Conservation (phyloP, 2,888 invertebrate species). For the Hecatera dysodea region DNA sequence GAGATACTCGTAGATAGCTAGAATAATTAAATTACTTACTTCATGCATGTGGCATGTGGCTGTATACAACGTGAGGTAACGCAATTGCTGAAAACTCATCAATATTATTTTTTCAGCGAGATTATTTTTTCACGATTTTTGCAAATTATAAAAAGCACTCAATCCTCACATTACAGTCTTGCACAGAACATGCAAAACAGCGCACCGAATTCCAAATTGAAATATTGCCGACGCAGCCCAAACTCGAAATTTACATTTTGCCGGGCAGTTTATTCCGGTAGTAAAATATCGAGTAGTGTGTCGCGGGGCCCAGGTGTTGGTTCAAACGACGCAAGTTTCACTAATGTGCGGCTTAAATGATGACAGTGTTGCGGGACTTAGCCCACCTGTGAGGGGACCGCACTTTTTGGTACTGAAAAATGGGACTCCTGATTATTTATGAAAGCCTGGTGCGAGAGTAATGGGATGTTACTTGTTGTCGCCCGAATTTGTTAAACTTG, state of each 20-base stretch:
- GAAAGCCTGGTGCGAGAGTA: constrained; percentile 46
- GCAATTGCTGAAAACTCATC: too few relatives aligned
- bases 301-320: constrained; percentile 84
- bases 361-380: constrained; percentile 85
- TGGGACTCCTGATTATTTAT: constrained; percentile 60
- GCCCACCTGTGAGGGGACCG: constrained; percentile 59
- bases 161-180: constrained; percentile 39
- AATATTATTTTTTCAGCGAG: too few relatives aligned
- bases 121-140: too few relatives aligned
- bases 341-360: constrained; percentile 90
- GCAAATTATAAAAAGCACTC: constrained; percentile 36
- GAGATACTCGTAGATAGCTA: too few relatives aligned
- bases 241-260: constrained; percentile 81
- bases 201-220: constrained; percentile 71
- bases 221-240: constrained; percentile 69
- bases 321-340: constrained; percentile 87
- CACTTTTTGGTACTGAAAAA: constrained; percentile 67
- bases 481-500: constrained; percentile 25
- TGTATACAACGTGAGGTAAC: too few relatives aligned
- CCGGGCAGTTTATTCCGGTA: constrained; percentile 78
- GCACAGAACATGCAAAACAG: constrained; percentile 63
- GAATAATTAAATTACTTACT: too few relatives aligned
- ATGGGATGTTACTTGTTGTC: constrained; percentile 46
- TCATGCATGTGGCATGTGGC: too few relatives aligned
- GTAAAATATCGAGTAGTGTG: constrained; percentile 86